These are phyloP conservation scores for Lytechinus variegatus DNA, from an alignment of 35 echinoderm and acorn worm genomes.

Conservation along the genomic window DNA sequence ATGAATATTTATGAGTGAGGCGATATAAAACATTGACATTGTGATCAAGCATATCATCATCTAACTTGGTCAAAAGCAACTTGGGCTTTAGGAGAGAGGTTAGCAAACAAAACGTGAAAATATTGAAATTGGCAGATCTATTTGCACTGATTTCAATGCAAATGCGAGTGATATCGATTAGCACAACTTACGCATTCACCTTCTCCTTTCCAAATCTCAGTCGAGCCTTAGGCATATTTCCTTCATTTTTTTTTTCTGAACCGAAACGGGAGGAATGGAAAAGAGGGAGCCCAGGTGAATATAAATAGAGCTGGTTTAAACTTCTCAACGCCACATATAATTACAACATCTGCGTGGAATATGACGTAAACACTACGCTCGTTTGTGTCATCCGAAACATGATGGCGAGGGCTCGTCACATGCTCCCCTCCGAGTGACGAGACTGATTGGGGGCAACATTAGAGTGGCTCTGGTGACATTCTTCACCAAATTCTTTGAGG, in stretches of 20 bases:
- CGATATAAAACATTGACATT: background rate
- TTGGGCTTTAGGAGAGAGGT: background rate
- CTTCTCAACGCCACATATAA: background rate
- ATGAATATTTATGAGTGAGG: background rate
- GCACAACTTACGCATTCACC: conserved; percentile 16
- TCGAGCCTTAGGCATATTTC: background rate
- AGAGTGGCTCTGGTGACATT: background rate
- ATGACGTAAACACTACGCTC: conserved; percentile 1
- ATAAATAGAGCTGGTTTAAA: background rate
- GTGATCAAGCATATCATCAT: background rate
- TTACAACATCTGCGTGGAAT: background rate
- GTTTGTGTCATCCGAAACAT: background rate
- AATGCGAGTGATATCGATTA: conserved; percentile 2
- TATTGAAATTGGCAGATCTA: conserved; percentile 4
- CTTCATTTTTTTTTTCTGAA: background rate
- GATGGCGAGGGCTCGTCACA: background rate
- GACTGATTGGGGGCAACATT: background rate
- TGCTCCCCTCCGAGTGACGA: background rate
- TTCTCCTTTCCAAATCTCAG: background rate
- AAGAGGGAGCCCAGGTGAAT: background rate
- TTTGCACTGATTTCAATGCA: background rate
- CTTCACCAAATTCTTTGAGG: background rate
- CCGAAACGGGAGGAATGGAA: background rate
- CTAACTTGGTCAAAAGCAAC: background rate
- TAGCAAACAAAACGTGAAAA: background rate